Base-by-base conservation (phyloP, 2,113 vertebrate genomes). In the Romanogobio albipinnatus region DNA sequence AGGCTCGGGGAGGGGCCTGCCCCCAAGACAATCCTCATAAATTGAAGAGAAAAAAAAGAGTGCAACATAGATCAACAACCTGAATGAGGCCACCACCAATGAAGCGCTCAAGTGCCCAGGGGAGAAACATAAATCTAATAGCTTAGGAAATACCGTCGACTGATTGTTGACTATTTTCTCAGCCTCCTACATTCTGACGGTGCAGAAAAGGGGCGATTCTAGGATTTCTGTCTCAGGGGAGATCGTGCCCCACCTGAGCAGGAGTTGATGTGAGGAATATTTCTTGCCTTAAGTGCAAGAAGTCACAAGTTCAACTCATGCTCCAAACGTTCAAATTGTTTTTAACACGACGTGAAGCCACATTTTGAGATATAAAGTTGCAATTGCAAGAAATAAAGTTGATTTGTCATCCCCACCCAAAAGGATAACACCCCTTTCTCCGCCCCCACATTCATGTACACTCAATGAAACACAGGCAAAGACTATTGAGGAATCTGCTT, bases 1-100 rank as follows among this genome's bases (percentile, higher is more conserved):
- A 87, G 88, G 90, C 83, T 74, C 49, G 49, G 73, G 83, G 90
- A 88, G 78, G 81, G 84, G 79, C 76, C 81, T 74, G n/a, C 62
- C 78, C 83, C 45, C 71, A 24, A 49, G 70, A 58, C 10, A 51
- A n/a, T 78, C 66, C 74, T 80, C 26, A 14, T 10, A 45, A 10
- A 43, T 5, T 15, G 1, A 36, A 49, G 71, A 33, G 14, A 70
- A 53, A 66, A 56, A 70, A 56, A 5, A 15, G 22, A 8, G 1
- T 78, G 75, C 83, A 22, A 43, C 49, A 45, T 75, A 53, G 84
- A 82, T 81, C 61, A 85, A 85, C 71, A 76, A 4, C 26, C 33
- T 8, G 43, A 84, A 83, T 22, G 26, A 49, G 39, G 64, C 29
- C 70, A 39, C 49, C 83, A 81, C 36, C 83, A 82, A 33, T 45